These are phyloP conservation scores for Excalfactoria chinensis DNA, from an alignment of 2,113 vertebrate genomes.

Conservation along the genomic window DNA sequence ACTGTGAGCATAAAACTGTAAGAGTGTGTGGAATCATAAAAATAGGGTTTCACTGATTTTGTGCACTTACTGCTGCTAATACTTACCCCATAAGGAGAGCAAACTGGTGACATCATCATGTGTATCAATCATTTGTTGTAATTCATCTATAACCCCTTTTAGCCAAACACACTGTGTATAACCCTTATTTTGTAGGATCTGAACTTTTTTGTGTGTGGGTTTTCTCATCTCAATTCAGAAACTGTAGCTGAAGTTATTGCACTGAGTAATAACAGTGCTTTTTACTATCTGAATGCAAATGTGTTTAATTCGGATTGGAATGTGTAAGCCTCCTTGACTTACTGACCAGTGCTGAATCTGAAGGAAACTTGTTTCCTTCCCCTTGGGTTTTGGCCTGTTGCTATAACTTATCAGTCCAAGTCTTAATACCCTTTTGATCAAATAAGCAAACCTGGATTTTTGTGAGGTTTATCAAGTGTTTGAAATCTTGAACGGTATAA, in stretches of 20 bases:
- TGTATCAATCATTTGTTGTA: not conserved
- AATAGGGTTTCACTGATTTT: not conserved
- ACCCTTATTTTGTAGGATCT: not conserved
- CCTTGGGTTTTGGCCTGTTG: not conserved
- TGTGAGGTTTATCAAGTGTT: not conserved
- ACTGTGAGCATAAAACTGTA: not conserved
- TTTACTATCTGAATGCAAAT: not conserved
- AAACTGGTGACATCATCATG: not conserved
- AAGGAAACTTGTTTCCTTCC: not conserved
- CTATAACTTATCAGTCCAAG: not conserved
- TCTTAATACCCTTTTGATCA: not conserved
- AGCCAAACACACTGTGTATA: not conserved
- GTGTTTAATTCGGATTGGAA: not conserved
- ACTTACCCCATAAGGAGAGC: accelerated
- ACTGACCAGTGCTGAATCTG: not conserved
- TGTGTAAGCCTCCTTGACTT: not conserved
- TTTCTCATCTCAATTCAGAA: not conserved
- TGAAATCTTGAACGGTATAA: not conserved
- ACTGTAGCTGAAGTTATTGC: not conserved
- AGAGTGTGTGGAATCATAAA: not conserved
- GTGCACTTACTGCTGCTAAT: not conserved
- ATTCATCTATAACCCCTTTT: not conserved
- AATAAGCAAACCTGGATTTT: not conserved
- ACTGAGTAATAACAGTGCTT: not conserved
- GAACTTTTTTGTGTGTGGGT: not conserved